Percentiles rank a stretch among this genome's conserved stretches.
These are phyloP conservation scores for Minunthozetes semirufus DNA, from an alignment of 2,888 invertebrate species.

Conservation along the genomic window DNA sequence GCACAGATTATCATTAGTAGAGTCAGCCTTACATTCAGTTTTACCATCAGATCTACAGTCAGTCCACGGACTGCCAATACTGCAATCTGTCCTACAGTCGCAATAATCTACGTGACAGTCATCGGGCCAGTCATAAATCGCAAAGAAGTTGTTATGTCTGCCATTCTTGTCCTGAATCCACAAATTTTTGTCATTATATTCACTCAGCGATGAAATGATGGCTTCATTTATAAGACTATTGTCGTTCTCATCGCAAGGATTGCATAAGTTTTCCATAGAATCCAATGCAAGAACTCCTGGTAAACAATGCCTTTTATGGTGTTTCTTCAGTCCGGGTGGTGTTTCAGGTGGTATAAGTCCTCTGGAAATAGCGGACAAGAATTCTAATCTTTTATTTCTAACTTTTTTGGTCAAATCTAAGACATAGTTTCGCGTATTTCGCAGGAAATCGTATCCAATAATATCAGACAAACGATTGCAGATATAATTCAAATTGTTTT, in stretches of 20 bases:
- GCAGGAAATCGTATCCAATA: slow-evolving; percentile 59
- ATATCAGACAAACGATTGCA: slow-evolving; percentile 61
- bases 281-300: slow-evolving; percentile 13
- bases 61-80: not conserved
- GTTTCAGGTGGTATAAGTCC: slow-evolving; percentile 57
- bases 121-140: slow-evolving; percentile 58
- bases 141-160: slow-evolving; percentile 53
- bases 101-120: slow-evolving; percentile 54
- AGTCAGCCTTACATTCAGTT: too few species aligned
- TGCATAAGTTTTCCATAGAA: not conserved
- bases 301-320: slow-evolving; percentile 47
- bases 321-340: slow-evolving; percentile 56
- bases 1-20: not conserved
- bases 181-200: slow-evolving; percentile 52
- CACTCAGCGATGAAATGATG: slow-evolving; percentile 52
- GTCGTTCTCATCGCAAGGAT: slow-evolving; percentile 15
- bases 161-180: slow-evolving; percentile 55
- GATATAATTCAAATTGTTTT: slow-evolving; percentile 62
- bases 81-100: not conserved
- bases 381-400: slow-evolving; percentile 58
- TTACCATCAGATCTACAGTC: too few species aligned
- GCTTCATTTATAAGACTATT: slow-evolving; percentile 45
- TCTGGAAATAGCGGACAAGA: slow-evolving; percentile 58
- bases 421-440: slow-evolving; percentile 58
- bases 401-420: slow-evolving; percentile 58